Conservation (phyloP, 1,140 invertebrate genomes). For the Octopus sinensis region DNA sequence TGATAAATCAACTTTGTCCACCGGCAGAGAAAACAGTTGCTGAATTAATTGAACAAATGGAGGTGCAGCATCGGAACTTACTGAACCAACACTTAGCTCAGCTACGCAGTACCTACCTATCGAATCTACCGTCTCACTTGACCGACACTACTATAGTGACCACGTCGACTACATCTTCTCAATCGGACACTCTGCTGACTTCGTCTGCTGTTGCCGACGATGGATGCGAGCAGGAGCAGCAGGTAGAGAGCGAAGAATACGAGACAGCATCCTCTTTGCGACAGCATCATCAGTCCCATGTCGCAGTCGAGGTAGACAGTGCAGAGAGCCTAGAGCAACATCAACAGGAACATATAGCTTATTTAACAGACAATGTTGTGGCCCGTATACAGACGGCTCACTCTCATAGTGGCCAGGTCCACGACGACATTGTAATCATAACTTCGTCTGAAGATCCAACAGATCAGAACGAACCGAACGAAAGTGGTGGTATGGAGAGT, state of each 20-base stretch:
- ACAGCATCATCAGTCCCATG: background rate
- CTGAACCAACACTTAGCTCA: conserved; percentile 43
- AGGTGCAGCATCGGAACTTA: conserved; percentile 42
- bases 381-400: background rate
- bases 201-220: conserved; percentile 22
- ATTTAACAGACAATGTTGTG: background rate
- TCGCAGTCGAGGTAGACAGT: background rate
- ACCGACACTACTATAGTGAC: background rate
- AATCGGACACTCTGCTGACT: background rate
- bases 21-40: conserved; percentile 20
- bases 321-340: background rate
- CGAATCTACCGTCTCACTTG: conserved; percentile 1
- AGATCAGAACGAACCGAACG: background rate
- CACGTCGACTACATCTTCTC: background rate
- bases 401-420: background rate
- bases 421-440: conserved; percentile 14
- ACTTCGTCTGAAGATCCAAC: background rate
- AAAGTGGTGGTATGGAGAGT: background rate
- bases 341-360: background rate
- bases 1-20: conserved; percentile 37
- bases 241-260: background rate
- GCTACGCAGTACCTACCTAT: conserved; percentile 17
- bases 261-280: background rate
- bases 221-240: conserved; percentile 33
- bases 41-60: conserved; percentile 25